These are phyloP conservation scores for Pomatorhinus ruficollis DNA, from an alignment of 2,113 vertebrate species.

Conservation along the genomic window DNA sequence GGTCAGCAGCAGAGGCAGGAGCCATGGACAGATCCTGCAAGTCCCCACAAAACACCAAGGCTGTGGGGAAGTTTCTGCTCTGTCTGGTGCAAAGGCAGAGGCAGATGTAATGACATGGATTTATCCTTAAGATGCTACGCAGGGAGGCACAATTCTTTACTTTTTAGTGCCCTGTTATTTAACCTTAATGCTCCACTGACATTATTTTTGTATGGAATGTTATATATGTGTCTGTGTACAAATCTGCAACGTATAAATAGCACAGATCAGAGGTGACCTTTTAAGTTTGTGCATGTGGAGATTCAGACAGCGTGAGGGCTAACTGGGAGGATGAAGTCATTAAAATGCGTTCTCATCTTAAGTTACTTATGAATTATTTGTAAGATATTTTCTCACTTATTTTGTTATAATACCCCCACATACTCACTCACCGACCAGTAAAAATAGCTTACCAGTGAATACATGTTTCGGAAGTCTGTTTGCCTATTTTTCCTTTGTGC, in stretches of 20 bases:
- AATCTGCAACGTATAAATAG: neutral
- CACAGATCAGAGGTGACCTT: constrained; percentile 41
- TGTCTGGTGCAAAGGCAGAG: neutral
- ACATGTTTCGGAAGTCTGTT: constrained; percentile 39
- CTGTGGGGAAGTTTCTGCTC: neutral
- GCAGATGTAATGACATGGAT: neutral
- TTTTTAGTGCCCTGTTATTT: neutral
- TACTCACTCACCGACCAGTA: constrained; percentile 34
- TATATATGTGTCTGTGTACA: neutral
- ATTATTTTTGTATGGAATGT: neutral
- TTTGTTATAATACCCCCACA: constrained; percentile 29
- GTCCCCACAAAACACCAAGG: neutral
- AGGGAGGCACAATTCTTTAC: neutral
- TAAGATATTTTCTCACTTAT: constrained; percentile 48
- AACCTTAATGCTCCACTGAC: constrained; percentile 17
- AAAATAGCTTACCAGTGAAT: constrained; percentile 48
- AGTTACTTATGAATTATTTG: constrained; percentile 59
- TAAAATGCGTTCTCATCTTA: neutral
- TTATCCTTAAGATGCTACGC: neutral
- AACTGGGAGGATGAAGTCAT: constrained; percentile 28
- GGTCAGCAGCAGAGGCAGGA: neutral
- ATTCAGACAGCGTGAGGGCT: neutral
- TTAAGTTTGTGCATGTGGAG: neutral
- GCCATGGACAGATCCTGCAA: neutral
- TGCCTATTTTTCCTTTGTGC: constrained; percentile 55